phyloP scores from a whole-genome alignment of 2,888 invertebrate species.

The Tubulanus polymorphus region DNA sequence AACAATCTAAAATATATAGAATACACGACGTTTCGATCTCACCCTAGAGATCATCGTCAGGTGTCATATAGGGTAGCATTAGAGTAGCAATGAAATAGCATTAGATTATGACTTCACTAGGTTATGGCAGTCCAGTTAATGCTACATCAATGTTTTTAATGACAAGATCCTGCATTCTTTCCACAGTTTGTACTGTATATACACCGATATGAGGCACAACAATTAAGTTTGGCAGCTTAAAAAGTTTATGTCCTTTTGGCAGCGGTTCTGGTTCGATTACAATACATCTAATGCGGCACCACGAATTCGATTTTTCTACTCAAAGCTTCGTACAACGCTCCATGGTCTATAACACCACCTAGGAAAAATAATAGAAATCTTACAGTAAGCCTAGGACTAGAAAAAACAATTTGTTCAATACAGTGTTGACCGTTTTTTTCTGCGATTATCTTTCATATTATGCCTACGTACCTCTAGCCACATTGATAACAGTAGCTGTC shows the following conservation, averaged over 20 bases:
- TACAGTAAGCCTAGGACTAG: too few relatives aligned
- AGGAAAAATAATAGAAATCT: too few relatives aligned
- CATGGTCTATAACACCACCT: conserved; percentile 22
- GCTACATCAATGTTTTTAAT: conserved; percentile 13
- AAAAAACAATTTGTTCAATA: too few relatives aligned
- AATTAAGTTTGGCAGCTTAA: conserved; percentile 19
- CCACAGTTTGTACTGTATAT: conserved; percentile 12
- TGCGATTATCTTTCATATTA: too few relatives aligned
- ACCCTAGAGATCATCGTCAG: too few relatives aligned
- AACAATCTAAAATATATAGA: too few relatives aligned
- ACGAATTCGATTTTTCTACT: conserved; percentile 11
- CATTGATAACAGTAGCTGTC: conserved; percentile 18
- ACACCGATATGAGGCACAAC: conserved; percentile 22
- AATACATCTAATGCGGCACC: conserved; percentile 27
- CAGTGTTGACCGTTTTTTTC: too few relatives aligned
- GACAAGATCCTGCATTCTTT: conserved; percentile 9
- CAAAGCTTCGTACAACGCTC: conserved; percentile 22
- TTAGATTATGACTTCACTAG: conserved; percentile 7
- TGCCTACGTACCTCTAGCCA: conserved; percentile 16
- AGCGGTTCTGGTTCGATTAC: conserved; percentile 27
- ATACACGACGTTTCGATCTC: too few relatives aligned
- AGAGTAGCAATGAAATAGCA: too few relatives aligned
- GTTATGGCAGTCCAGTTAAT: conserved; percentile 6
- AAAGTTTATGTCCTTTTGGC: conserved; percentile 21
- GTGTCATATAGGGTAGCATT: too few relatives aligned